Conservation (phyloP, 2,888 invertebrate species). For the Thera obeliscata region DNA sequence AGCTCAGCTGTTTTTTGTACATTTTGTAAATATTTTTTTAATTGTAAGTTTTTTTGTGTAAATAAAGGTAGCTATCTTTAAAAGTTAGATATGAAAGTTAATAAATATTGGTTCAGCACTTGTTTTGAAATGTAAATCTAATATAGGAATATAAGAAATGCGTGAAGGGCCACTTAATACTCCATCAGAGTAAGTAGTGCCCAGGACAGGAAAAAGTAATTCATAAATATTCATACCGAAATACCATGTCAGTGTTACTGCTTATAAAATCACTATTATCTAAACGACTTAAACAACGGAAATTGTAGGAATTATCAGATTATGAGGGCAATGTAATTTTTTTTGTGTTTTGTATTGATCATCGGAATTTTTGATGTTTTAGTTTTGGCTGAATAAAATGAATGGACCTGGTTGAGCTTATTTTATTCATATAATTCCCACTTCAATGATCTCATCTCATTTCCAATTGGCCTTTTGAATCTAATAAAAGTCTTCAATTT, state of each 20-base stretch:
- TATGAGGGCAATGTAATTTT: slow-evolving; percentile 51
- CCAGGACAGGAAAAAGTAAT: not conserved
- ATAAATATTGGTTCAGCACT: too few species aligned
- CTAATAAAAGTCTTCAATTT: too few species aligned
- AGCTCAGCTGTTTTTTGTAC: too few species aligned
- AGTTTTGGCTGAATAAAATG: slow-evolving; percentile 12
- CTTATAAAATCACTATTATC: slow-evolving; percentile 32
- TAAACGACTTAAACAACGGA: slow-evolving; percentile 49
- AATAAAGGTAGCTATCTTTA: too few species aligned
- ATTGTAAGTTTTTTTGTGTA: too few species aligned
- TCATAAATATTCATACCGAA: slow-evolving; percentile 38
- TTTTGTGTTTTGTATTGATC: slow-evolving; percentile 44
- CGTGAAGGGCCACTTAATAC: too few species aligned
- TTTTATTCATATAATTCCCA: not conserved
- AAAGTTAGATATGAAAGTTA: too few species aligned
- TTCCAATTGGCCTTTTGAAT: too few species aligned
- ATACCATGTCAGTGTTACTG: slow-evolving; percentile 36
- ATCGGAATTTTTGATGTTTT: slow-evolving; percentile 43
- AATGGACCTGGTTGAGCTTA: slow-evolving; percentile 1
- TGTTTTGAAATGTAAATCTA: too few species aligned
- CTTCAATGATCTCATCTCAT: too few species aligned
- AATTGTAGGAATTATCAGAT: slow-evolving; percentile 69
- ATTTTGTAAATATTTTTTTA: too few species aligned
- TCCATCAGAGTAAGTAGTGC: not conserved
- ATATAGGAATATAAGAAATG: too few species aligned